Conservation (phyloP, 2,113 vertebrate genomes). For the Pachyramphus minor region DNA sequence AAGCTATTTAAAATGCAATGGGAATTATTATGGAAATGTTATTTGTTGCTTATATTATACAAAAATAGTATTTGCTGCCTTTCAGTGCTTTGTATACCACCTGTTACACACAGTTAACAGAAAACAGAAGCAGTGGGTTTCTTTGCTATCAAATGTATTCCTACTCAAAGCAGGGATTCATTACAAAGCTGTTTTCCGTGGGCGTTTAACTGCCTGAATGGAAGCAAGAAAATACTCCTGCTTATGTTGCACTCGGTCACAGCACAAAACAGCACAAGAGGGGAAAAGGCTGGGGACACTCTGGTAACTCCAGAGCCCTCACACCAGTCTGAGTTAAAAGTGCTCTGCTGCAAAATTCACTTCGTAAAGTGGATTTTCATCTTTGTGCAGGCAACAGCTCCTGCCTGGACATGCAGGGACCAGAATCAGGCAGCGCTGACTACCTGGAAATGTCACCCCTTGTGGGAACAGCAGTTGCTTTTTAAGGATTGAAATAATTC, state of each 20-base stretch:
- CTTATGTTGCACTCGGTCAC: background rate
- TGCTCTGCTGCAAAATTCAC: background rate
- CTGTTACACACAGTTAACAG: background rate
- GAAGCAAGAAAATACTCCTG: background rate
- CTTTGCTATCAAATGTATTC: background rate
- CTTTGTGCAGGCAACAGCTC: background rate
- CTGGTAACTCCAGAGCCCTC: background rate
- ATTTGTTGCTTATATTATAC: background rate
- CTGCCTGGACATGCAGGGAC: background rate
- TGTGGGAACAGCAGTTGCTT: background rate
- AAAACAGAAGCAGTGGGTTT: background rate
- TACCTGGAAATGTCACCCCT: background rate
- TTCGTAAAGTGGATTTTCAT: background rate
- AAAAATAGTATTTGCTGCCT: background rate
- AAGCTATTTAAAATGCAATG: background rate
- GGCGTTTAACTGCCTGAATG: background rate
- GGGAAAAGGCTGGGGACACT: background rate
- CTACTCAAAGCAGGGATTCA: background rate
- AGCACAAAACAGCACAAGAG: background rate
- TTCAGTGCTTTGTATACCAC: background rate
- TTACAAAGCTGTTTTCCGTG: background rate
- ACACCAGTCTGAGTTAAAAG: accelerated
- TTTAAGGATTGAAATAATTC: background rate
- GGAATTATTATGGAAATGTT: background rate
- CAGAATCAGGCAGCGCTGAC: background rate